phyloP scores from a whole-genome alignment of 2,797 vertebrate species.

The Cyclura pinguis region DNA sequence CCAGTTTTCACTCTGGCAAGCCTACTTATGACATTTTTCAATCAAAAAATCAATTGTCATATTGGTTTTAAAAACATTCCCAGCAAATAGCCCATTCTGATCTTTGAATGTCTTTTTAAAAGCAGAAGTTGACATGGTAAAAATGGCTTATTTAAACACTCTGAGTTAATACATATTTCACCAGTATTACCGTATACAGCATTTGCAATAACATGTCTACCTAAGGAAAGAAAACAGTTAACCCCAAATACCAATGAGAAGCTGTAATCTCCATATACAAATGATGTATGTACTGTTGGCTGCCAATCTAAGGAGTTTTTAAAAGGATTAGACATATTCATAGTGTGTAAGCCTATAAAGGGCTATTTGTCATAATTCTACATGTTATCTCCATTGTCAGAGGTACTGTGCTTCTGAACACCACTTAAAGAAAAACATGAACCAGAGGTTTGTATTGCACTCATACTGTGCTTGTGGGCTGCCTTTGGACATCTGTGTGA shows the following conservation, averaged over 20 bases:
- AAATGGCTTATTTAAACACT: not conserved
- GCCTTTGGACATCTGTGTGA: not conserved
- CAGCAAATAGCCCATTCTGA: not conserved
- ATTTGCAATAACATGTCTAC: not conserved
- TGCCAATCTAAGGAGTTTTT: not conserved
- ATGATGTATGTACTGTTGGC: not conserved
- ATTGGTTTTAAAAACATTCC: slow-evolving; percentile 6
- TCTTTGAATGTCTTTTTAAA: not conserved
- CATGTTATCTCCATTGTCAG: not conserved
- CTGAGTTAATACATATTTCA: not conserved
- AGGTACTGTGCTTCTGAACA: not conserved
- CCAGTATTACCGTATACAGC: not conserved
- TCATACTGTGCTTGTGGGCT: not conserved
- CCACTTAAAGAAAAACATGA: not conserved
- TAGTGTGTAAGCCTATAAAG: not conserved
- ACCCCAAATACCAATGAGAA: not conserved
- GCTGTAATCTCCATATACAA: not conserved
- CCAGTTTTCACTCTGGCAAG: no score
- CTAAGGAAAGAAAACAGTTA: not conserved
- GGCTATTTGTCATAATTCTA: not conserved
- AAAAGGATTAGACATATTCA: not conserved
- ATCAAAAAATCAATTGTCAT: slow-evolving; percentile 73
- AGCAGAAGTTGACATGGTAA: not conserved
- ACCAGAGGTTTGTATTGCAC: not conserved
- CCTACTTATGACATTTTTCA: slow-evolving; percentile 81